phyloP scores from a whole-genome alignment of 1,140 invertebrate genomes.

The Microplitis demolitor region DNA sequence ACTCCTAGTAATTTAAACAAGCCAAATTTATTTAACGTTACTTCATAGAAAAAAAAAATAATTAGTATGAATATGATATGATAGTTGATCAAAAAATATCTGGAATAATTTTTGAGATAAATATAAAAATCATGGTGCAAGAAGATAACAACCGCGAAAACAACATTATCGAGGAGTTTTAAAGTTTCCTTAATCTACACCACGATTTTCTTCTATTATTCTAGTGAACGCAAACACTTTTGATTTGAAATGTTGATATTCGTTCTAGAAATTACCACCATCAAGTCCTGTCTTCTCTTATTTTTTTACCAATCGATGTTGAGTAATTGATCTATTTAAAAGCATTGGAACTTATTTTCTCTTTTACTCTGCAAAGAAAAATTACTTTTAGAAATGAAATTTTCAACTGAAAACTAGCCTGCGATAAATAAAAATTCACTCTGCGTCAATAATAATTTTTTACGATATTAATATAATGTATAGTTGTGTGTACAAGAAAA shows the following conservation, averaged over 20 bases:
- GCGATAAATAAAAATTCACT: too few species aligned
- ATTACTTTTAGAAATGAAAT: neutral
- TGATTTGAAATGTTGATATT: neutral
- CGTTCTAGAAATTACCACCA: too few species aligned
- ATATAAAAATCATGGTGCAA: neutral
- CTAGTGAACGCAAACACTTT: neutral
- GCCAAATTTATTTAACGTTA: too few species aligned
- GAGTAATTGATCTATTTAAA: neutral
- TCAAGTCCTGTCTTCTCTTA: too few species aligned
- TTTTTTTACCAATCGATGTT: neutral
- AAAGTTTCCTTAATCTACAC: neutral
- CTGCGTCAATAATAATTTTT: too few species aligned
- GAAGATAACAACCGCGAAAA: neutral
- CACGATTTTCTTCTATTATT: neutral
- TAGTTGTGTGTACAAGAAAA: too few species aligned
- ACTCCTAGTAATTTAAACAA: too few species aligned
- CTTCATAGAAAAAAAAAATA: too few species aligned
- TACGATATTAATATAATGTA: too few species aligned
- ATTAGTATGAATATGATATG: too few species aligned
- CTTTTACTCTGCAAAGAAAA: neutral
- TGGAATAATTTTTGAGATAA: neutral
- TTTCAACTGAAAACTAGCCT: too few species aligned
- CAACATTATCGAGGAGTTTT: neutral
- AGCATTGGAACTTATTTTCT: neutral
- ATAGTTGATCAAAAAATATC: neutral